Percentiles rank a stretch among this genome's conserved stretches.
phyloP scores from a whole-genome alignment of 2,797 vertebrate genomes.

The Eidolon dupreanum region DNA sequence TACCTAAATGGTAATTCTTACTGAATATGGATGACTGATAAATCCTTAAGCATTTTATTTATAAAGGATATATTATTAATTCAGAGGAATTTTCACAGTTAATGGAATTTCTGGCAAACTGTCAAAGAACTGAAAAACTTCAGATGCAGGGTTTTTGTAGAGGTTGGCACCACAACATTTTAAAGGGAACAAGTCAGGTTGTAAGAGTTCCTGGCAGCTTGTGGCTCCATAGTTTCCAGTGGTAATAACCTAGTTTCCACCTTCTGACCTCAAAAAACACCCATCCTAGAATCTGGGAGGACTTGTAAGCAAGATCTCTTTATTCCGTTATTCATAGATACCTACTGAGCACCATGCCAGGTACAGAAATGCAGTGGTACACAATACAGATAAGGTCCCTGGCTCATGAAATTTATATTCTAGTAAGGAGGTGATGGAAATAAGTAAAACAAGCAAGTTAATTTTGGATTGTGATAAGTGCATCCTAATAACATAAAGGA shows the following conservation, averaged over 20 bases:
- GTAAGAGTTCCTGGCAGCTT: slow-evolving; percentile 22
- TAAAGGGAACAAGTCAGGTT: neutral
- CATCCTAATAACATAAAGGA: neutral
- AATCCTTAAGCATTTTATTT: neutral
- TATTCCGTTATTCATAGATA: neutral
- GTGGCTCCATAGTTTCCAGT: neutral
- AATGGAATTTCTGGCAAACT: slow-evolving; percentile 10
- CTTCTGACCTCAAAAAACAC: neutral
- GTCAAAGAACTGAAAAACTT: slow-evolving; percentile 1
- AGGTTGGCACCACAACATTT: neutral
- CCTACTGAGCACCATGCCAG: neutral
- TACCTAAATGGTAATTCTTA: slow-evolving; percentile 32
- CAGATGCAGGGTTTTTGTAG: neutral
- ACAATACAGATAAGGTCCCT: neutral
- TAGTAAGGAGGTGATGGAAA: neutral
- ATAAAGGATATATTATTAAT: neutral
- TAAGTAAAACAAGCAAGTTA: neutral
- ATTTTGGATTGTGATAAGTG: neutral
- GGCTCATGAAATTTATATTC: neutral
- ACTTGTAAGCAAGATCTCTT: neutral
- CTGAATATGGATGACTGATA: neutral
- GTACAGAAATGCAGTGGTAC: neutral
- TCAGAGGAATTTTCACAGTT: slow-evolving; percentile 8
- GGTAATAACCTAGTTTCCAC: slow-evolving; percentile 12
- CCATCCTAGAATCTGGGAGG: neutral